phyloP scores from a whole-genome alignment of 2,888 invertebrate species.

The Troides aeacus region DNA sequence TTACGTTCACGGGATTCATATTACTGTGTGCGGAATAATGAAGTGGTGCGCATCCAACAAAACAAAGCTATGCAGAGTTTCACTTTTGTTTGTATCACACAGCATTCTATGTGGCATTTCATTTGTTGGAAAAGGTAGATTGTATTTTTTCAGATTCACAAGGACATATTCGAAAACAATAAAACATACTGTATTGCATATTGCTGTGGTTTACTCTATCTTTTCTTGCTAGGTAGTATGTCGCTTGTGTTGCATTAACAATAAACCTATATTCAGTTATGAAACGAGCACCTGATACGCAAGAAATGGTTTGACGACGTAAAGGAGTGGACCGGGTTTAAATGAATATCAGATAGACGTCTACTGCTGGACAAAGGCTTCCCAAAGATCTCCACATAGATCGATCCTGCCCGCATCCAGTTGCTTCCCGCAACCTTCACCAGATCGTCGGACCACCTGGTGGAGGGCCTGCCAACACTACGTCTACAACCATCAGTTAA shows the following conservation, averaged over 20 bases:
- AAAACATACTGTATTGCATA: background rate
- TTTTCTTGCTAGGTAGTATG: background rate
- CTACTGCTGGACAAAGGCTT: no score
- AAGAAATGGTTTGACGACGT: no score
- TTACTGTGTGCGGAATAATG: background rate
- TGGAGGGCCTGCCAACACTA: no score
- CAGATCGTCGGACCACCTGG: no score
- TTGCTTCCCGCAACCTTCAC: no score
- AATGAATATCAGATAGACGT: no score
- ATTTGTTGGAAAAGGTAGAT: constrained; percentile 1
- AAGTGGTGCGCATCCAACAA: background rate
- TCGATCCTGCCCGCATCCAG: no score
- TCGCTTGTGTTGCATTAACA: background rate
- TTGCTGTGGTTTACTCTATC: background rate
- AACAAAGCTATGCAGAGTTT: background rate
- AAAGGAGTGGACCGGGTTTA: no score
- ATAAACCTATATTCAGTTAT: background rate
- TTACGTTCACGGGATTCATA: background rate
- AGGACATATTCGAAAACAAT: background rate
- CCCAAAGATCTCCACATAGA: no score
- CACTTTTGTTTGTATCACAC: constrained; percentile 2
- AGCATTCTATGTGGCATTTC: background rate
- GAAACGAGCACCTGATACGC: no score
- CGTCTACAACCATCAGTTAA: no score
- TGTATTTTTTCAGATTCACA: background rate